phyloP scores from a whole-genome alignment of 1,140 invertebrate species.

The Bombus sylvicola region DNA sequence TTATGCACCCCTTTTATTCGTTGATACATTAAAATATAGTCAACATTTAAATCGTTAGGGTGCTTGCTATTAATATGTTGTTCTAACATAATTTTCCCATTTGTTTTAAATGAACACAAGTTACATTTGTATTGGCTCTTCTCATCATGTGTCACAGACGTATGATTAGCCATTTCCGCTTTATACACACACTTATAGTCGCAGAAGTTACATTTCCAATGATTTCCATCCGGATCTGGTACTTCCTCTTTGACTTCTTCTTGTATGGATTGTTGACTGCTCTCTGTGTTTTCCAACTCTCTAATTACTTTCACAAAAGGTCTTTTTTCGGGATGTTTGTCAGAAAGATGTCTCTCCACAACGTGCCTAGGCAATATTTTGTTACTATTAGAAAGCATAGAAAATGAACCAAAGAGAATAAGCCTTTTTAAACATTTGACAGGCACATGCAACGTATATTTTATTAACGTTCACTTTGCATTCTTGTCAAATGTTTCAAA shows the following conservation, averaged over 20 bases:
- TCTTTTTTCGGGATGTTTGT: conserved; percentile 85
- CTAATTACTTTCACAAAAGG: conserved; percentile 84
- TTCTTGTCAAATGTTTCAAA: conserved; percentile 60
- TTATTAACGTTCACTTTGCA: background rate
- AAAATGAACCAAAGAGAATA: conserved; percentile 10
- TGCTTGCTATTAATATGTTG: conserved; percentile 84
- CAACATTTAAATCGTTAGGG: conserved; percentile 72
- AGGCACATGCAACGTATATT: conserved; percentile 8
- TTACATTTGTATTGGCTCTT: conserved; percentile 87
- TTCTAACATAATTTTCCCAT: conserved; percentile 83
- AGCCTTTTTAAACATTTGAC: conserved; percentile 53
- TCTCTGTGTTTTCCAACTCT: conserved; percentile 81
- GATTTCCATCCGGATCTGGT: conserved; percentile 80
- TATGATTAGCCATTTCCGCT: conserved; percentile 85
- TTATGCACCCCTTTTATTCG: conserved; percentile 76
- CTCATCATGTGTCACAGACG: conserved; percentile 84
- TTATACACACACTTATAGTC: conserved; percentile 85
- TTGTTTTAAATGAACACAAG: conserved; percentile 85
- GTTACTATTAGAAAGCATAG: conserved; percentile 65
- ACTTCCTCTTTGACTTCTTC: conserved; percentile 66
- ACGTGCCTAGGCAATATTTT: conserved; percentile 78
- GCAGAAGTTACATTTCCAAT: conserved; percentile 89
- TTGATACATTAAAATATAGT: conserved; percentile 72
- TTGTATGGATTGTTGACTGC: conserved; percentile 62
- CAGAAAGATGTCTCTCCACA: conserved; percentile 86